Evolutionary conservation across 1,140 invertebrate genomes (phyloP), one percentile per base, ranked within the genome.

Genomic region (Eurosta solidaginis): DNA sequence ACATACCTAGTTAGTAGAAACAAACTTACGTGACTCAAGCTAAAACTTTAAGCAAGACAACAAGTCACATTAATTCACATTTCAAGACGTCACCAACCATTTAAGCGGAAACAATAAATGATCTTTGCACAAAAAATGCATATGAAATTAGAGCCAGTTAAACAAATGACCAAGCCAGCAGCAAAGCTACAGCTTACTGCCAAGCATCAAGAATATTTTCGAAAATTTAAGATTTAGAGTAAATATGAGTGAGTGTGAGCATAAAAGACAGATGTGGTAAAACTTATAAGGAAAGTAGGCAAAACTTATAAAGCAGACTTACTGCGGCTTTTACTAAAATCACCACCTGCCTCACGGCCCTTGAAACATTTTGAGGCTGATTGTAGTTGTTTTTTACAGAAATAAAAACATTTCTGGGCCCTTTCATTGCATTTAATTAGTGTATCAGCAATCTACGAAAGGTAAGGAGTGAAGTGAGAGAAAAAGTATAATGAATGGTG

Each of bases 81-180:
- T 3, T 33, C 59, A 20, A 42, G 59, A 68, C 59, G 17, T 40
- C 36, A 33, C 14, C 59, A n/a, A 7, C 59, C 59, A 40, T 68
- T 68, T 68, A 40, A 68, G 59, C 59, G 59, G 59, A 68, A 68
- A 68, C 59, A 68, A 68, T 68, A 68, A 68, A 68, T 68, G 59
- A 68, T 33, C 33, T 36, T 20, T 20, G 27, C n/a, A n/a, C n/a
- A 20, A 42, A 33, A 42, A 68, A 40, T 68, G 59, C 59, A 68
- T 68, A 68, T 36, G 59, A 68, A 68, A 68, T 68, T 68, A 68
- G 59, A 17, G 33, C 36, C 33, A 68, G 33, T 33, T 20, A 40
- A 33, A 33, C 59, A 68, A 40, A 68, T 68, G 59, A 40, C 59
- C 59, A 68, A 22, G 59, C 7, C 33, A 40, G 17, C 59, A 68